Evolutionary conservation across 64 coral and sea anemone species (phyloP), one percentile per base, ranked within the genome.

Genomic region (Stichodactyla helianthus): DNA sequence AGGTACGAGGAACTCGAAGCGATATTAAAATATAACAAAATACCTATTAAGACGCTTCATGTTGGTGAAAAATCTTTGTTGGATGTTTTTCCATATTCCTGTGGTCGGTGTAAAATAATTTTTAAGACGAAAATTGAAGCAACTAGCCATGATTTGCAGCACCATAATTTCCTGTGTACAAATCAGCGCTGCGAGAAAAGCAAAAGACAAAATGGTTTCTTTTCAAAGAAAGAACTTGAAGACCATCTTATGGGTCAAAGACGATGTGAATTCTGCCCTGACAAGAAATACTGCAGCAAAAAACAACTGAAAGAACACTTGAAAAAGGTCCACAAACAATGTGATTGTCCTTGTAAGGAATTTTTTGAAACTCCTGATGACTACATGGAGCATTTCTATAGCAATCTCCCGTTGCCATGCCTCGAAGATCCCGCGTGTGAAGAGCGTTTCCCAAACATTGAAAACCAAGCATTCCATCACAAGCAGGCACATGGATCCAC

Each of bases 1-100:
- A 80, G 90, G 25, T 95, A 89, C 60, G 90, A 92, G 52, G 94
- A 95, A 84, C 88, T 95, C 54, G 90, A 86, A 76, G 94, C 94
- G 70, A 95, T 95, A 63, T 89, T 95, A 83, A 95, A 89, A 78
- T 92, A 89, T 63, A 95, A 95, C 60, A 95, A 92, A 86, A 92
- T 96, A 53, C 57, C 94, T 16, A 89, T 96, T 7, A 96, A 93
- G 54, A 79, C 91, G 9, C 84, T 96, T 26, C 77, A 93, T 64
- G 88, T 90, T 77, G 94, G 85, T 12, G 94, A 97, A 23, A 86
- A 89, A 16, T 93, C 94, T 51, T 51, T 97, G 52, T 23, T 97
- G 14, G 94, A 97, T 79, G 82, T 97, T 18, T 97, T 97, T 71
- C 94, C 85, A 10, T 97, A 85, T 84, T 90, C 87, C 10, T 97